Percentiles rank a stretch among this genome's conserved stretches.
phyloP scores from a whole-genome alignment of 2,888 invertebrate genomes.

The Mesorhabditis spiculigera region DNA sequence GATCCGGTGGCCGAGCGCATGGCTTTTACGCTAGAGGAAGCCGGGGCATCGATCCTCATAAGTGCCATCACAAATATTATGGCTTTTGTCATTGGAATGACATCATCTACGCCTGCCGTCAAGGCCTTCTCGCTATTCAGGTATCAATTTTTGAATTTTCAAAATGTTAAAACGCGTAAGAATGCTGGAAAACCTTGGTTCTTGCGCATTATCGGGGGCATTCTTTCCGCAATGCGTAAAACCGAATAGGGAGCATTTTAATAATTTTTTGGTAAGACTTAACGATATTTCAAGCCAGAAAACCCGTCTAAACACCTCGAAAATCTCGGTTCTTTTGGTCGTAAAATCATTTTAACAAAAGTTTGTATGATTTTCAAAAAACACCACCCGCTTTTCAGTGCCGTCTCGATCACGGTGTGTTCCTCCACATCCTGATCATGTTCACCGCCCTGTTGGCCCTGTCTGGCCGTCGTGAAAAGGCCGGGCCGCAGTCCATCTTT shows the following conservation, averaged over 20 bases:
- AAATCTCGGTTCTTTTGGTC: too few species aligned
- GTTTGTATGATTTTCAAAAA: too few species aligned
- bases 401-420: constrained; percentile 30
- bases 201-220: too few species aligned
- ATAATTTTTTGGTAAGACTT: too few species aligned
- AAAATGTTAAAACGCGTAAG: neutral
- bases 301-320: too few species aligned
- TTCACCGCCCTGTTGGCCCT: constrained; percentile 42
- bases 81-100: constrained; percentile 36
- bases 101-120: constrained; percentile 49
- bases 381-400: constrained; percentile 23
- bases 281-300: too few species aligned
- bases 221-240: too few species aligned
- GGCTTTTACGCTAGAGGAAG: constrained; percentile 46
- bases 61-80: constrained; percentile 38
- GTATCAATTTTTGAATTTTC: neutral
- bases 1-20: constrained; percentile 32
- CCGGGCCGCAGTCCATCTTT: constrained; percentile 32
- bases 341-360: too few species aligned
- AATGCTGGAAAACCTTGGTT: neutral
- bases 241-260: too few species aligned
- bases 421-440: constrained; percentile 32
- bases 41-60: constrained; percentile 53
- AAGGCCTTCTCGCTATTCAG: constrained; percentile 46
- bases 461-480: constrained; percentile 37